A percentile compares a stretch with the other conserved stretches of the same genome.
phyloP scores from a whole-genome alignment of 2,888 invertebrate genomes.

The Mactromeris polynyma region DNA sequence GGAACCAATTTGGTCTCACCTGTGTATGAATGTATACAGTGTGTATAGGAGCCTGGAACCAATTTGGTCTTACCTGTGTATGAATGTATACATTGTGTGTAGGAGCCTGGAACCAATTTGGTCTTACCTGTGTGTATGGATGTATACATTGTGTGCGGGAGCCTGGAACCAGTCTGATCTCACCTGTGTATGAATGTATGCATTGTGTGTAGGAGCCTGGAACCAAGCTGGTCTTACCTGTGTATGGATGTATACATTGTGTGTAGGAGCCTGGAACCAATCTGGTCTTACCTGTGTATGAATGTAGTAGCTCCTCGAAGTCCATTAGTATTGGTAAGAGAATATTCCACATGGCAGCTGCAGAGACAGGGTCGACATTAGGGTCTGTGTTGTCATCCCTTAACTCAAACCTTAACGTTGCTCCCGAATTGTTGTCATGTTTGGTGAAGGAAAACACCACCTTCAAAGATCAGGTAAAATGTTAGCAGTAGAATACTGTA shows the following conservation, averaged over 20 bases:
- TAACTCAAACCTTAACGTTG: slow-evolving; percentile 74
- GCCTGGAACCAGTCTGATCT: neutral
- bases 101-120: neutral
- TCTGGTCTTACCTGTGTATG: slow-evolving; percentile 79
- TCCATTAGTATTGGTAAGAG: slow-evolving; percentile 83
- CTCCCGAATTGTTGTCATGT: slow-evolving; percentile 60
- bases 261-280: too few species aligned
- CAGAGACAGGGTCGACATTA: slow-evolving; percentile 71
- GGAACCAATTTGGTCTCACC: slow-evolving; percentile 71
- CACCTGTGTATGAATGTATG: slow-evolving; percentile 81
- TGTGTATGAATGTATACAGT: slow-evolving; percentile 74
- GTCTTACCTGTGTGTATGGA: slow-evolving; percentile 81
- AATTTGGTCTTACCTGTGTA: slow-evolving; percentile 78
- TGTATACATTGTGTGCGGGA: slow-evolving; percentile 51
- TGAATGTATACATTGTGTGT: slow-evolving; percentile 60
- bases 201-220: too few species aligned
- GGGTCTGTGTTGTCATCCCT: slow-evolving; percentile 74
- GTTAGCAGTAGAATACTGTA: neutral
- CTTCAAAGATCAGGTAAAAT: slow-evolving; percentile 20
- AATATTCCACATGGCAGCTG: slow-evolving; percentile 82
- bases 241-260: too few species aligned
- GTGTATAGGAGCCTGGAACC: too few species aligned
- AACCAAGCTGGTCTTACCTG: slow-evolving; percentile 73
- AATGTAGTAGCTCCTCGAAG: slow-evolving; percentile 81
- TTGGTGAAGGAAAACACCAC: slow-evolving; percentile 55